phyloP scores from a whole-genome alignment of 2,797 vertebrate genomes.

The Pelodytes ibericus region DNA sequence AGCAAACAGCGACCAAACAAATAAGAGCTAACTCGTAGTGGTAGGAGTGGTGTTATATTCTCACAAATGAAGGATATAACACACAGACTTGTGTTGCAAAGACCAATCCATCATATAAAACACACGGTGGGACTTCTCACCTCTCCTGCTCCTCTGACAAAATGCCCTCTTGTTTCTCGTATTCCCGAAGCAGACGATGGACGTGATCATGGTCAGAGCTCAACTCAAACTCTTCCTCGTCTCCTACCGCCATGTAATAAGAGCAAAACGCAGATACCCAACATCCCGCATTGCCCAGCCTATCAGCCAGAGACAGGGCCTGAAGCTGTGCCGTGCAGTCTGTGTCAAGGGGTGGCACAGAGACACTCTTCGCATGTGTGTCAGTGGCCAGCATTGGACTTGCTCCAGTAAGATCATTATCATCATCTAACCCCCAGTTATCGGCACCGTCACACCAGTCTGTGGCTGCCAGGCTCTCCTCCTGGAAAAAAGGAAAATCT shows the following conservation, averaged over 20 bases:
- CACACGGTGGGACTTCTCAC: slow-evolving; percentile 42
- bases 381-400: slow-evolving; percentile 19
- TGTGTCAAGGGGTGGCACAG: slow-evolving; percentile 14
- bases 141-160: slow-evolving; percentile 62
- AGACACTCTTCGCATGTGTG: slow-evolving; percentile 15
- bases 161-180: slow-evolving; percentile 81
- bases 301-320: slow-evolving; percentile 69
- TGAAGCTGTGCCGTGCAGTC: slow-evolving; percentile 73
- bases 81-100: background rate
- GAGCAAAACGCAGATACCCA: slow-evolving; percentile 69
- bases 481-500: slow-evolving; percentile 27
- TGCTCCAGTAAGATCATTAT: slow-evolving; percentile 34
- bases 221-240: slow-evolving; percentile 78
- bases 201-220: slow-evolving; percentile 73
- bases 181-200: slow-evolving; percentile 79
- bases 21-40: no score
- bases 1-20: no score
- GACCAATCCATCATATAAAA: background rate
- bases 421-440: slow-evolving; percentile 82
- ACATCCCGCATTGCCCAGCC: accelerated
- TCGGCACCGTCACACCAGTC: slow-evolving; percentile 89
- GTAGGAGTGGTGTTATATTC: no score
- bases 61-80: no score
- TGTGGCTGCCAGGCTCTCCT: slow-evolving; percentile 35
- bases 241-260: slow-evolving; percentile 84